phyloP scores from a whole-genome alignment of 2,888 invertebrate species.

The Polymixis flavicincta region DNA sequence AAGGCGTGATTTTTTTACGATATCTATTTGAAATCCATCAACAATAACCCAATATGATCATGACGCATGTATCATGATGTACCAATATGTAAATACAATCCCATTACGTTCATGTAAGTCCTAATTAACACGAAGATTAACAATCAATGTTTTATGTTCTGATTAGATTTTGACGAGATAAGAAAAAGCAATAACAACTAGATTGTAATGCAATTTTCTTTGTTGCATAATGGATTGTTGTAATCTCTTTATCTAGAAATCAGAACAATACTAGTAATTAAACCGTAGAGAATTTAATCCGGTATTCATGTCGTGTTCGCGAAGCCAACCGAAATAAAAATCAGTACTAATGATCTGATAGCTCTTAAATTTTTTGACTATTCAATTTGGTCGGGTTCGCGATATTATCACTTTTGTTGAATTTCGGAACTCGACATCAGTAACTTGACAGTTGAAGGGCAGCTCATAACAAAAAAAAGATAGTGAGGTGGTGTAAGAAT shows the following conservation, averaged over 20 bases:
- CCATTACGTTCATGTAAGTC: background rate
- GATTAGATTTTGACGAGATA: conserved; percentile 29
- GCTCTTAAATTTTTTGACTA: no score
- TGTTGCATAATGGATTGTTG: background rate
- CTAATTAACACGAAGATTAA: conserved; percentile 15
- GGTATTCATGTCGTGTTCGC: no score
- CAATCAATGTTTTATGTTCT: conserved; percentile 7
- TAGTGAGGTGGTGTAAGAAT: no score
- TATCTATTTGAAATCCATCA: no score
- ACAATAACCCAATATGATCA: background rate
- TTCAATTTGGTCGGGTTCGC: no score
- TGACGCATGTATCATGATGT: background rate
- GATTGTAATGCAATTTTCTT: conserved; percentile 10
- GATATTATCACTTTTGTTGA: no score
- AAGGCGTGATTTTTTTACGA: no score
- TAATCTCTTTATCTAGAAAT: conserved; percentile 10
- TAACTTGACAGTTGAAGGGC: no score
- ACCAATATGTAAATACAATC: background rate
- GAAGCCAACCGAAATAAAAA: no score
- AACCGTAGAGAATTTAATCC: background rate
- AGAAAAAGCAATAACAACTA: conserved; percentile 8
- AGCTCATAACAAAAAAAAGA: no score
- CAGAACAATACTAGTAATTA: background rate
- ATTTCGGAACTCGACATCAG: no score
- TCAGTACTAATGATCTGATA: no score